Conservation (phyloP, 2,888 invertebrate species). For the Rosalia funebris region DNA sequence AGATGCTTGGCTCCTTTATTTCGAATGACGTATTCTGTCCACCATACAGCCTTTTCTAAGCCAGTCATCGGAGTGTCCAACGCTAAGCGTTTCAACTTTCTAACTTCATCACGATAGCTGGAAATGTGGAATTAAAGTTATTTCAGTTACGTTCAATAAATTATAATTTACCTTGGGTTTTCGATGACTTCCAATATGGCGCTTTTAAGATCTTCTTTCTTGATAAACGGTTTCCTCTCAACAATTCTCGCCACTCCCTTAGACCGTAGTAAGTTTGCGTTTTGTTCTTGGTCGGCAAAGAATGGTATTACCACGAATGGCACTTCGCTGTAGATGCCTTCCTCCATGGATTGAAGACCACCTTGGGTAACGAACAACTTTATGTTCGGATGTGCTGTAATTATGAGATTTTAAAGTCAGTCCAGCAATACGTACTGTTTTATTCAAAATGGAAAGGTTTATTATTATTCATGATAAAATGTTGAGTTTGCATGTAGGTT, state of each 20-base stretch:
- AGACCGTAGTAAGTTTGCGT: not conserved
- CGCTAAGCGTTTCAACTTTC: constrained; percentile 32
- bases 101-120: constrained; percentile 47
- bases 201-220: constrained; percentile 2
- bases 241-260: constrained; percentile 6
- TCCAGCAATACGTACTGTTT: too few relatives aligned
- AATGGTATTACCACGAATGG: constrained; percentile 21
- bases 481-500: too few relatives aligned
- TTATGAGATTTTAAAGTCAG: too few relatives aligned
- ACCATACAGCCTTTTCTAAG: constrained; percentile 52
- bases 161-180: constrained; percentile 15
- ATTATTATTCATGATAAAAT: too few relatives aligned
- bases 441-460: too few relatives aligned
- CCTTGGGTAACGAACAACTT: constrained; percentile 23
- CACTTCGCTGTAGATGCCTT: constrained; percentile 10
- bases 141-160: too few relatives aligned
- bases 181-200: constrained; percentile 4
- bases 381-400: constrained; percentile 22
- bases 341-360: constrained; percentile 22
- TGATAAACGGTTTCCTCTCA: not conserved
- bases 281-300: constrained; percentile 4
- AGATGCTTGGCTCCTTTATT: constrained; percentile 49
- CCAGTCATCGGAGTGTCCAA: constrained; percentile 46
- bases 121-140: too few relatives aligned
- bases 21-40: constrained; percentile 53